Percentiles rank a stretch among this genome's conserved stretches.
These are phyloP conservation scores for Papilio demoleus DNA, from an alignment of 2,888 invertebrate genomes.

Conservation along the genomic window DNA sequence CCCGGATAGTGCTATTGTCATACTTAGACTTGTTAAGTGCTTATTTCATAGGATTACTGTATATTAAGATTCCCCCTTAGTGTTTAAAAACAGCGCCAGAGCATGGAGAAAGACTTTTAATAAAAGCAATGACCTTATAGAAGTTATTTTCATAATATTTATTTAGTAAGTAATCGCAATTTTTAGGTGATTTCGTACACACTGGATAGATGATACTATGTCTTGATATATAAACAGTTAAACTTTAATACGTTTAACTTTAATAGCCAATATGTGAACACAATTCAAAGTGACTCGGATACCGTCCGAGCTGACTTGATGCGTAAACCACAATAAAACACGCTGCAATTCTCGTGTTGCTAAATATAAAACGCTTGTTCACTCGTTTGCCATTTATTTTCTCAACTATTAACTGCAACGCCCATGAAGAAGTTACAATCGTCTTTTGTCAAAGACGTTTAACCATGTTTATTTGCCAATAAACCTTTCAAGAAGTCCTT, in stretches of 20 bases:
- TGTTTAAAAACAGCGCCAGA: no score
- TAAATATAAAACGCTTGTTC: constrained; percentile 46
- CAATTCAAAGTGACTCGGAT: constrained; percentile 48
- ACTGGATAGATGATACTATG: constrained; percentile 18
- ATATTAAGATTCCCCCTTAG: no score
- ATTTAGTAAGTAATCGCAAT: no score
- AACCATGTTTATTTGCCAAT: no score
- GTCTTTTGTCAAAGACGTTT: neutral
- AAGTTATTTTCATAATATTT: no score
- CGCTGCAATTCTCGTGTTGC: constrained; percentile 35
- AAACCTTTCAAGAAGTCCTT: neutral
- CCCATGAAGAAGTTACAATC: constrained; percentile 4
- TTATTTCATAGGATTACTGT: no score
- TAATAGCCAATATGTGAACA: constrained; percentile 39
- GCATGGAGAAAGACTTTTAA: no score
- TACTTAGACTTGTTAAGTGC: no score
- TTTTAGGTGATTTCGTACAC: neutral
- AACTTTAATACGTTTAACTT: constrained; percentile 38
- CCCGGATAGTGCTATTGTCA: no score
- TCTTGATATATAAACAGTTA: constrained; percentile 32
- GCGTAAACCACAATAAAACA: constrained; percentile 43
- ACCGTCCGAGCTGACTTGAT: constrained; percentile 46
- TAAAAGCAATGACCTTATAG: no score
- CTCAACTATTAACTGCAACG: constrained; percentile 18
- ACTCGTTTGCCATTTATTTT: constrained; percentile 38